These are phyloP conservation scores for Bellardia pandia DNA, from an alignment of 2,888 invertebrate genomes.

Conservation along the genomic window DNA sequence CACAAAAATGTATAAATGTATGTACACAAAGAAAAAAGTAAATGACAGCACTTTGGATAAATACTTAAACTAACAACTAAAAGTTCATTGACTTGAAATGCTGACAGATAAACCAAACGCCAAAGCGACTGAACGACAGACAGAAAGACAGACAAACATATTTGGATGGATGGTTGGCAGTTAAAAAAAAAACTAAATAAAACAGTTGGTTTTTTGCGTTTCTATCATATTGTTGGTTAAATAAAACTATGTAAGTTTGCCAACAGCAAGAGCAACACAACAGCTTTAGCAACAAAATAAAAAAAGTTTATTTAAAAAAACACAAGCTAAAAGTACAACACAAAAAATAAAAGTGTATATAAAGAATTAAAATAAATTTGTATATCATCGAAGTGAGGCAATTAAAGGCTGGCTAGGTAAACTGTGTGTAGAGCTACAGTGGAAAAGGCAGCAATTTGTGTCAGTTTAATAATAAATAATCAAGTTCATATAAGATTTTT, in stretches of 20 bases:
- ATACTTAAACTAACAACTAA: constrained; percentile 62
- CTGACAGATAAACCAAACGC: constrained; percentile 39
- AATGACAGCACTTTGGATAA: constrained; percentile 60
- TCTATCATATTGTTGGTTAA: constrained; percentile 52
- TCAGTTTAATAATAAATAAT: too few relatives aligned
- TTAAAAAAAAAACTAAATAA: constrained; percentile 16
- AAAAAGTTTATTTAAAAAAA: constrained; percentile 29
- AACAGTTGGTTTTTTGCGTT: constrained; percentile 20
- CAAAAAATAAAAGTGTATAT: constrained; percentile 9
- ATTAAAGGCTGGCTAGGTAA: neutral
- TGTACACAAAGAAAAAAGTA: constrained; percentile 22
- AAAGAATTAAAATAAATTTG: constrained; percentile 56
- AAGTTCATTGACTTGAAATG: constrained; percentile 62
- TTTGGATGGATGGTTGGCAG: constrained; percentile 30
- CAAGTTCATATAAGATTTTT: too few relatives aligned
- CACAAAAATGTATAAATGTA: neutral
- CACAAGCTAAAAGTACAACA: constrained; percentile 6
- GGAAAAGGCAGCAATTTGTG: too few relatives aligned
- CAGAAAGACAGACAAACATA: neutral
- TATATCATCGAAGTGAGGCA: neutral
- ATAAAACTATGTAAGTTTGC: constrained; percentile 54
- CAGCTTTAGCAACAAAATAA: constrained; percentile 12
- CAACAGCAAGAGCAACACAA: constrained; percentile 39
- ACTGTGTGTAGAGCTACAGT: neutral
- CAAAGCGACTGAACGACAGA: constrained; percentile 4